Evolutionary conservation across 2,888 invertebrate species (phyloP).

Genomic region (Sipunculus nudus): DNA sequence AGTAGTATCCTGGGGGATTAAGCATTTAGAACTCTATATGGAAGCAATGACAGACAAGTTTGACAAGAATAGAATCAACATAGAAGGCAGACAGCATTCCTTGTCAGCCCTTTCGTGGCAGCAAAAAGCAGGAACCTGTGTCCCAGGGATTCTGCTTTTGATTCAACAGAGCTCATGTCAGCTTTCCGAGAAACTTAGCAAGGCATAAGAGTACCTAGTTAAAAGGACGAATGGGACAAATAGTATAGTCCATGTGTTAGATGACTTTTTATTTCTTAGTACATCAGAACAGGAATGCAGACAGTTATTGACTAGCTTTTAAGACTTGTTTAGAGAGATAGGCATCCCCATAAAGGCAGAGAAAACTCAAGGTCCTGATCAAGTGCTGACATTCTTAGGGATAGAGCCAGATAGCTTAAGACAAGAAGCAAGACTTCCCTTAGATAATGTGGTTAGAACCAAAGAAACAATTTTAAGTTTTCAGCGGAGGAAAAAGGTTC

Average conservation of each 20-base stretch:
- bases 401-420: not conserved
- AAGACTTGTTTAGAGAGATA: not conserved
- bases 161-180: not conserved
- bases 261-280: not conserved
- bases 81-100: too few relatives aligned
- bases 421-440: not conserved
- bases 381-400: not conserved
- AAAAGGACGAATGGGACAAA: not conserved
- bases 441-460: not conserved
- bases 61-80: too few relatives aligned
- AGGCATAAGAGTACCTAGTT: not conserved
- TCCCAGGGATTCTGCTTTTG: too few relatives aligned
- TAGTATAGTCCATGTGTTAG: not conserved
- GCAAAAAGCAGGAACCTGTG: too few relatives aligned
- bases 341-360: not conserved
- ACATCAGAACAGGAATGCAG: not conserved
- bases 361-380: not conserved
- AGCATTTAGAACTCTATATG: too few relatives aligned
- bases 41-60: too few relatives aligned
- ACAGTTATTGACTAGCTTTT: not conserved
- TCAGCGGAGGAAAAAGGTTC: not conserved
- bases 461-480: not conserved
- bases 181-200: not conserved
- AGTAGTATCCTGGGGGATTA: too few relatives aligned
- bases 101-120: too few relatives aligned